phyloP scores from a whole-genome alignment of 2,797 vertebrate genomes.

The Spea hammondii region DNA sequence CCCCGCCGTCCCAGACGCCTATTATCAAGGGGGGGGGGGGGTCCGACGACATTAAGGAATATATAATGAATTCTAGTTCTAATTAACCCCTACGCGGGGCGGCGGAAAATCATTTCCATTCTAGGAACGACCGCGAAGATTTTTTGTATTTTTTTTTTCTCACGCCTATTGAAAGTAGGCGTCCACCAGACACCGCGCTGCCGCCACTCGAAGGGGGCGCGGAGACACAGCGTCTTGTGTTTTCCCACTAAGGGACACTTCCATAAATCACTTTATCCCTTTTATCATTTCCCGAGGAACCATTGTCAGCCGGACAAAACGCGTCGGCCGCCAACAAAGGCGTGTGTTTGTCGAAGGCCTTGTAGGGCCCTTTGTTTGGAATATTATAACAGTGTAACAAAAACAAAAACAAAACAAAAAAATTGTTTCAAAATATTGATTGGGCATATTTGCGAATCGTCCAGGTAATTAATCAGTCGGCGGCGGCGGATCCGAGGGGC shows the following conservation, averaged over 20 bases:
- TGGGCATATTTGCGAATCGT: not conserved
- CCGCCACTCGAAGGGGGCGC: not conserved
- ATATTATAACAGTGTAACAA: not conserved
- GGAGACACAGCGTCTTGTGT: not conserved
- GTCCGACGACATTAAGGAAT: slow-evolving; percentile 64
- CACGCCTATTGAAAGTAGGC: slow-evolving; percentile 42
- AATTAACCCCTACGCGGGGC: slow-evolving; percentile 61
- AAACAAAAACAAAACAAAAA: not conserved
- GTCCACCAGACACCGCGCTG: not conserved
- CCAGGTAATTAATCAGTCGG: not conserved
- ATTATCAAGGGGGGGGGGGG: slow-evolving; percentile 65
- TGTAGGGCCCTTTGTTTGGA: not conserved
- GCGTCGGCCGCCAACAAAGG: slow-evolving; percentile 7
- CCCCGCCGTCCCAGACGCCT: slow-evolving; percentile 63
- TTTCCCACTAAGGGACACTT: not conserved
- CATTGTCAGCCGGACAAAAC: slow-evolving; percentile 7
- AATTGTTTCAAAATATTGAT: not conserved
- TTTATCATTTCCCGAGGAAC: not conserved
- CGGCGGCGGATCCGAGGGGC: not conserved
- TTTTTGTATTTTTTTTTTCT: slow-evolving; percentile 40
- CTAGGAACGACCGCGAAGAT: slow-evolving; percentile 48
- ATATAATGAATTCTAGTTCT: slow-evolving; percentile 63
- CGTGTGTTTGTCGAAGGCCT: not conserved
- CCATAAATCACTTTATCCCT: slow-evolving; percentile 6
- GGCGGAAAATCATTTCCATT: slow-evolving; percentile 56